A percentile compares a stretch with the other conserved stretches of the same genome.
phyloP scores from a whole-genome alignment of 1,140 invertebrate genomes.

The Drosophila biarmipes region DNA sequence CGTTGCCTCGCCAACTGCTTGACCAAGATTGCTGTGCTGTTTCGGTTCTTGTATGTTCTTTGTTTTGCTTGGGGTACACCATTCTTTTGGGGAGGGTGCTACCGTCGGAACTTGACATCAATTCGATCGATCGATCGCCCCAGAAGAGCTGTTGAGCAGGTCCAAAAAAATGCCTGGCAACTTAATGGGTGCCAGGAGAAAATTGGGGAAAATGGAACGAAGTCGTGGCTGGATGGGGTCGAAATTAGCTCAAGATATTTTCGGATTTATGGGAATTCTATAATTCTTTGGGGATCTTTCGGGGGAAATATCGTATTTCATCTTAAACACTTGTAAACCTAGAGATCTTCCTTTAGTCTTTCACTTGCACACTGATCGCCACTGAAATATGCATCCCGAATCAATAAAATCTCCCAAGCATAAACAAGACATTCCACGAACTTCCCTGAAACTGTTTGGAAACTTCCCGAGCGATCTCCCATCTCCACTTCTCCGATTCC shows the following conservation, averaged over 20 bases:
- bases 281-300: background rate
- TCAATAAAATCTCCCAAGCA: background rate
- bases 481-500: background rate
- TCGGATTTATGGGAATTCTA: background rate
- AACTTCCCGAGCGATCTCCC: constrained; percentile 8
- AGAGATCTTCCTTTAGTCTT: background rate
- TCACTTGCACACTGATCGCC: background rate
- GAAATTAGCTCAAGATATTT: constrained; percentile 2
- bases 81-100: constrained; percentile 37
- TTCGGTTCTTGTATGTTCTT: constrained; percentile 38
- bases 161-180: constrained; percentile 21
- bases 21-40: constrained; percentile 50
- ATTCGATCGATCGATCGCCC: constrained; percentile 27
- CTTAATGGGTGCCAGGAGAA: background rate
- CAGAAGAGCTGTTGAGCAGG: constrained; percentile 44
- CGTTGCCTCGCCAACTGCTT: constrained; percentile 36
- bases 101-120: constrained; percentile 67
- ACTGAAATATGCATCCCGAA: background rate
- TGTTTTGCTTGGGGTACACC: constrained; percentile 35
- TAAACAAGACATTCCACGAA: constrained; percentile 6
- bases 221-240: background rate
- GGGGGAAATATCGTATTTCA: background rate
- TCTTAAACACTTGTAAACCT: background rate
- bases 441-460: constrained; percentile 5
- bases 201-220: constrained; percentile 6